Evolutionary conservation across 2,113 vertebrate species (phyloP).

Genomic region (Microcebus jonahi): DNA sequence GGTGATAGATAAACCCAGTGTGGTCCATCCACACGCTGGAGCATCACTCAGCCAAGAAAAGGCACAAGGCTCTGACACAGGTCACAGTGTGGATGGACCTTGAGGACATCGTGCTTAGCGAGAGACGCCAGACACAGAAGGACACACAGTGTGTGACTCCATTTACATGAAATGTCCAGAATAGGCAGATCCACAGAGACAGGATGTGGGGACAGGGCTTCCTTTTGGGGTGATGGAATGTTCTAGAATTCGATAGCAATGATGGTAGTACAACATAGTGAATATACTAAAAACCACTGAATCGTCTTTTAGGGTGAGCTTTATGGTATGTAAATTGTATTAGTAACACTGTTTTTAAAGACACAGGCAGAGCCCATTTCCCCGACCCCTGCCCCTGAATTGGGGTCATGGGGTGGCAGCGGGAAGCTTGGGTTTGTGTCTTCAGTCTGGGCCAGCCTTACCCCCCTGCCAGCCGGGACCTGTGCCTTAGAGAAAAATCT

Average conservation of each 20-base stretch:
- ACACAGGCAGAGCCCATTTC: too few relatives aligned
- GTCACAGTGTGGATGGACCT: accelerated
- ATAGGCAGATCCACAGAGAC: accelerated
- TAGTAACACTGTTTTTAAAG: not conserved
- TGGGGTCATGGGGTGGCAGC: not conserved
- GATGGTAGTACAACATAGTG: too few relatives aligned
- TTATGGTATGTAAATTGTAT: not conserved
- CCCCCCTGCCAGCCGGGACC: not conserved
- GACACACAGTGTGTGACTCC: accelerated
- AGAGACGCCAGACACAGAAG: not conserved
- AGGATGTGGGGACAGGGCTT: not conserved
- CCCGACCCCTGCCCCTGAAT: not conserved
- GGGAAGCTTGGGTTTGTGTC: not conserved
- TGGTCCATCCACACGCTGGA: accelerated
- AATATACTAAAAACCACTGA: not conserved
- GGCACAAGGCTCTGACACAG: accelerated
- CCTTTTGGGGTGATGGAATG: not conserved
- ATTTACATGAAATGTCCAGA: accelerated
- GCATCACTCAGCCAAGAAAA: accelerated
- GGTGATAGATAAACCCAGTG: accelerated
- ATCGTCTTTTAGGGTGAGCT: not conserved
- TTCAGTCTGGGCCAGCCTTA: not conserved
- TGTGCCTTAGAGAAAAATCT: not conserved
- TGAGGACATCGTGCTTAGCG: accelerated
- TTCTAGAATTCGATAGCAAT: not conserved